Evolutionary conservation across 2,113 vertebrate species (phyloP).

Genomic region (Cheirogaleus medius): DNA sequence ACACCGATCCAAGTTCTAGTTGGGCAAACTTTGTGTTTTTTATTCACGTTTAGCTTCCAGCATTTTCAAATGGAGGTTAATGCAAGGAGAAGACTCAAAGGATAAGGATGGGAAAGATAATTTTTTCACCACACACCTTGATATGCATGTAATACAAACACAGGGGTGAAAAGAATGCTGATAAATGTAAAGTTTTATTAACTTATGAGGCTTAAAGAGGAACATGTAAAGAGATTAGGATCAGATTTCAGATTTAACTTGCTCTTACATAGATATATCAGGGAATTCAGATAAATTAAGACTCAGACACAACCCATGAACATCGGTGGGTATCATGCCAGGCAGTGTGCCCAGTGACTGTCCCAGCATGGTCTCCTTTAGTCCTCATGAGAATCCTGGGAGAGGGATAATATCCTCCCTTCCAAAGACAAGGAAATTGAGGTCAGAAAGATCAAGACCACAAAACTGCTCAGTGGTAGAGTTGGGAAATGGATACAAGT

Average conservation of each 20-base stretch:
- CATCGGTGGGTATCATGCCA: too few species aligned
- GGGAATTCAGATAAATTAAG: not conserved
- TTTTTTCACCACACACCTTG: not conserved
- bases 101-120: not conserved
- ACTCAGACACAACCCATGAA: not conserved
- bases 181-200: not conserved
- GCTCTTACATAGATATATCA: not conserved
- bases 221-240: not conserved
- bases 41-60: conserved; percentile 54
- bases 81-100: conserved; percentile 62
- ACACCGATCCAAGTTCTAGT: conserved; percentile 44
- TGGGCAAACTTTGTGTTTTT: conserved; percentile 59
- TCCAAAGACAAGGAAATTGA: conserved; percentile 12
- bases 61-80: conserved; percentile 74
- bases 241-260: not conserved
- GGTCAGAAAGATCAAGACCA: not conserved
- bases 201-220: not conserved
- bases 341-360: not conserved
- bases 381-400: not conserved
- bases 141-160: not conserved
- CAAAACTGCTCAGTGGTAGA: not conserved
- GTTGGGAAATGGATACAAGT: not conserved
- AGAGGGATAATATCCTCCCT: not conserved
- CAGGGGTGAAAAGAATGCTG: not conserved
- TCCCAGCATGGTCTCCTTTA: not conserved